Percentiles rank a stretch among this genome's conserved stretches.
phyloP scores from a whole-genome alignment of 2,113 vertebrate genomes.

The Motacilla alba region DNA sequence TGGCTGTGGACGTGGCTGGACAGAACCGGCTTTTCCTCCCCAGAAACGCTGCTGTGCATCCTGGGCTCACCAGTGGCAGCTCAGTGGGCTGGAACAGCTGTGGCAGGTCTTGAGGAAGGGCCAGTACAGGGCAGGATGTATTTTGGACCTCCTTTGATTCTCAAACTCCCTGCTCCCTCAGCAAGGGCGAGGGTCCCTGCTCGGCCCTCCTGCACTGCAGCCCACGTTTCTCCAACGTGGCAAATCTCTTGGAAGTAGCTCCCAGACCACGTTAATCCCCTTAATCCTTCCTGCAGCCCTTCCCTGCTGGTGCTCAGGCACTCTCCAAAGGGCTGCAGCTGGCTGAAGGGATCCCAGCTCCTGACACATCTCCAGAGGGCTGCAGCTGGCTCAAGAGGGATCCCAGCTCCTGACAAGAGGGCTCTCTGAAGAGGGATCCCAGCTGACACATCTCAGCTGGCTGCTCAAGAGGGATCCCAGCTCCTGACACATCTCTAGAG shows the following conservation, averaged over 20 bases:
- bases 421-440: too few species aligned
- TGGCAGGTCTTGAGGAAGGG: background rate
- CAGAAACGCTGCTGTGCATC: background rate
- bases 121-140: rapidly evolving
- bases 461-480: too few species aligned
- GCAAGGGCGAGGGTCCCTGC: background rate
- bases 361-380: too few species aligned
- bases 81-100: background rate
- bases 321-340: background rate
- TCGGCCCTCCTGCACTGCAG: background rate
- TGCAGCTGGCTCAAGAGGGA: too few species aligned
- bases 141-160: background rate
- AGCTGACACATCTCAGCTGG: too few species aligned
- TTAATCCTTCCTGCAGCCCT: background rate
- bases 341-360: too few species aligned
- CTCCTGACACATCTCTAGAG: too few species aligned
- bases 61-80: background rate
- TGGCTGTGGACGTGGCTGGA: rapidly evolving
- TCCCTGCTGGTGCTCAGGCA: background rate
- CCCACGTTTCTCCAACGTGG: background rate
- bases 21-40: background rate
- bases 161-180: background rate
- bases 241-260: background rate
- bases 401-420: too few species aligned
- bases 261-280: background rate